Percentiles rank a stretch among this genome's conserved stretches.
Conservation (phyloP, 53 echinoderm and acorn worm species). For the Paracentrotus lividus region DNA sequence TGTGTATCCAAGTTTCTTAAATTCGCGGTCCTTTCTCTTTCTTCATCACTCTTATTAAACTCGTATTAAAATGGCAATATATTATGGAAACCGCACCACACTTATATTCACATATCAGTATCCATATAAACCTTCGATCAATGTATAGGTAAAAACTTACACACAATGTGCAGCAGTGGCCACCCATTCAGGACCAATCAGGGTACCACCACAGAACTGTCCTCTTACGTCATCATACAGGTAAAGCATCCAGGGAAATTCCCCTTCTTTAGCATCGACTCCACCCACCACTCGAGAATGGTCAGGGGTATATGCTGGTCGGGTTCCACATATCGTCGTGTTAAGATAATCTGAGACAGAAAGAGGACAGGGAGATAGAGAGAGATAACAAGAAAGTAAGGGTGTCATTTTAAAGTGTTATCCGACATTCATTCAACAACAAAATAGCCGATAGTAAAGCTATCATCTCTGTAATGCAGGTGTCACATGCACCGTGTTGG, state of each 20-base stretch:
- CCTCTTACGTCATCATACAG: not conserved
- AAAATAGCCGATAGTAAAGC: too few relatives aligned
- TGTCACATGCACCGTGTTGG: too few relatives aligned
- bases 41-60: too few relatives aligned
- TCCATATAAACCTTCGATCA: too few relatives aligned
- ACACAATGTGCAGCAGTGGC: conserved; percentile 77
- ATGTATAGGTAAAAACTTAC: too few relatives aligned
- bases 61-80: too few relatives aligned
- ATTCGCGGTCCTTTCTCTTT: not conserved
- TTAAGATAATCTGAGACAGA: conserved; percentile 15
- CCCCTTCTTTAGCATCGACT: conserved; percentile 43
- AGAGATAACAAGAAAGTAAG: not conserved
- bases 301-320: conserved; percentile 48
- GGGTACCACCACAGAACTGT: conserved; percentile 64
- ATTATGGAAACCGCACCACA: too few relatives aligned
- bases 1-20: not conserved
- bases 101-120: too few relatives aligned
- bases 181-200: conserved; percentile 74
- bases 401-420: too few relatives aligned
- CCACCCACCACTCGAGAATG: conserved; percentile 35
- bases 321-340: conserved; percentile 44
- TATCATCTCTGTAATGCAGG: too few relatives aligned
- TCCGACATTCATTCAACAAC: too few relatives aligned
- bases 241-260: conserved; percentile 78
- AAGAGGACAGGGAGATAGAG: not conserved